phyloP scores from a whole-genome alignment of 1,140 invertebrate species.

The Camponotus floridanus region DNA sequence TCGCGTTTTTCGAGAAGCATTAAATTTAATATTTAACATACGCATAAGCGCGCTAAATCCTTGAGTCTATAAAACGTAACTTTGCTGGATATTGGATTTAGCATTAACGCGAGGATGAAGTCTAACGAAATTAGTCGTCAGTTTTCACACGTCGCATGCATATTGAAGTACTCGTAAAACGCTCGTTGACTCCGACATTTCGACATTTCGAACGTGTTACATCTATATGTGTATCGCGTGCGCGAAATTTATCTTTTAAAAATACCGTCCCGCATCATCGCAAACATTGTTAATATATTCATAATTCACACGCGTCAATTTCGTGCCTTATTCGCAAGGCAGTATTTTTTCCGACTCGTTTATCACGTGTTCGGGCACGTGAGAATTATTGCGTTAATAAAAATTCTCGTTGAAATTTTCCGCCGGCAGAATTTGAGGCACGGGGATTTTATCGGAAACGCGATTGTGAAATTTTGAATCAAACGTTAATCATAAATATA shows the following conservation, averaged over 20 bases:
- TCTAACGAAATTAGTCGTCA: slow-evolving; percentile 49
- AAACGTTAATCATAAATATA: slow-evolving; percentile 40
- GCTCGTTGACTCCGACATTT: slow-evolving; percentile 28
- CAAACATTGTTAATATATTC: slow-evolving; percentile 36
- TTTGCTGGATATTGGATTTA: slow-evolving; percentile 47
- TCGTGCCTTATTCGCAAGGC: slow-evolving; percentile 27
- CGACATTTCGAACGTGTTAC: background rate
- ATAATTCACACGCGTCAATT: slow-evolving; percentile 52
- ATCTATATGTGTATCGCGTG: background rate
- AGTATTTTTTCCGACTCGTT: slow-evolving; percentile 37
- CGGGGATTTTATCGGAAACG: background rate
- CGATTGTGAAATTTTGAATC: background rate
- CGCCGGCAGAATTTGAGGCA: background rate
- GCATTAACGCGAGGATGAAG: slow-evolving; percentile 39
- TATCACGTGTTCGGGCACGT: slow-evolving; percentile 14
- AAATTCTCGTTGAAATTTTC: slow-evolving; percentile 53
- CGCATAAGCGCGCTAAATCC: slow-evolving; percentile 20
- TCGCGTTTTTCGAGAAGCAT: slow-evolving; percentile 15
- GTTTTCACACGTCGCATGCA: slow-evolving; percentile 6
- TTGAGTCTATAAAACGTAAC: slow-evolving; percentile 44
- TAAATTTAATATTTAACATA: slow-evolving; percentile 55
- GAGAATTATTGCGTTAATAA: slow-evolving; percentile 57
- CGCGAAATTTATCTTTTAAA: slow-evolving; percentile 33
- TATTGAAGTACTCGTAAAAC: slow-evolving; percentile 13
- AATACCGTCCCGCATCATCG: background rate